Base-by-base conservation (phyloP, 2,797 vertebrate genomes). In the Tauraco hartlaubi region DNA sequence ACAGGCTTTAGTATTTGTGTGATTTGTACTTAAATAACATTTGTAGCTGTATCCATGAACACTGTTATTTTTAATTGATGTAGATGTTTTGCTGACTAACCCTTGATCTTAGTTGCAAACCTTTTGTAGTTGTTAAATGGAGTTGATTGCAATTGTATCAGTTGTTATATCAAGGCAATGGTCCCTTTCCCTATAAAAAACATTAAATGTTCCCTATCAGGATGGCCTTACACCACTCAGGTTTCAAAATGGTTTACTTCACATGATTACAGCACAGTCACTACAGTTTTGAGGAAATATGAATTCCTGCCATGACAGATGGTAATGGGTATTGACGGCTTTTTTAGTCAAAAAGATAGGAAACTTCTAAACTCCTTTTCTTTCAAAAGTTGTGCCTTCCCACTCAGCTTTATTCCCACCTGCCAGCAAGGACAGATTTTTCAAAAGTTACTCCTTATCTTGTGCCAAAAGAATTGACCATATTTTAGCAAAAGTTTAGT, bases 201-300 rank as follows among this genome's bases (percentile, higher is more conserved):
- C 29, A 35, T 52, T 66, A 66, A 52, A 13, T 41, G 1, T 52
- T 86, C 59, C 18, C 41, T 58, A 14, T 25, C 23, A 63, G 68
- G 84, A 59, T 43, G 13, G 17, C 58, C 37, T 68, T 66, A 54
- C 8, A 17, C 4, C 11, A 7, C 37, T 77, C 41, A 48, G 44
- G 9, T 76, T 92, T 85, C 79, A 67, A 54, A 71, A n/a, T 80
- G 3, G 63, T 93, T 93, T 94, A 58, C 72, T 92, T 61, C 37
- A 18, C 14, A 13, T 71, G 33, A 23, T 91, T 51, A 21, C 44
- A 82, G 28, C 41, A n/a, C 16, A 62, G 33, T 15, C 64, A n/a
- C 75, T 67, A 67, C 29, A 25, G 21, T 82, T 41, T 41, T 62
- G 68, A 73, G 35, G 55, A 94, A 85, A 79, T 31, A 72, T 0